Evolutionary conservation across 2,888 invertebrate genomes (phyloP).

Genomic region (Ophraella communa): DNA sequence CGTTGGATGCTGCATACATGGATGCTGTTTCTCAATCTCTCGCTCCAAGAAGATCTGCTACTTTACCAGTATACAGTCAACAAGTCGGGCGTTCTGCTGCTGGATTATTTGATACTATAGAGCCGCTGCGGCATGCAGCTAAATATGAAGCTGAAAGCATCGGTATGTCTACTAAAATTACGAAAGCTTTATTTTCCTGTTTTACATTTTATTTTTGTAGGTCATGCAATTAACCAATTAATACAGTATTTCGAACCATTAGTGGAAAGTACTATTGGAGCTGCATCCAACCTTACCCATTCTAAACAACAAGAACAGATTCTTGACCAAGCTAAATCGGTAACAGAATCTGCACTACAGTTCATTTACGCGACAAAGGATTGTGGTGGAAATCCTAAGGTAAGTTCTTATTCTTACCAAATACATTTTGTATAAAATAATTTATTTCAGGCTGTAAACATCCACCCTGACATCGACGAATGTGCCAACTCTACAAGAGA

Average conservation of each 20-base stretch:
- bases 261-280: slow-evolving; percentile 83
- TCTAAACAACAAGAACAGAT: slow-evolving; percentile 85
- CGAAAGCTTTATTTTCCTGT: neutral
- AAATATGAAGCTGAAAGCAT: slow-evolving; percentile 91
- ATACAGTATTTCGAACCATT: slow-evolving; percentile 85
- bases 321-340: slow-evolving; percentile 92
- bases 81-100: slow-evolving; percentile 69
- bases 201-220: slow-evolving; percentile 9
- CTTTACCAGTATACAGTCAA: slow-evolving; percentile 62
- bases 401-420: slow-evolving; percentile 48
- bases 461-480: slow-evolving; percentile 86
- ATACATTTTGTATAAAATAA: neutral
- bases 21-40: slow-evolving; percentile 71
- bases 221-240: slow-evolving; percentile 82
- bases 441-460: slow-evolving; percentile 69
- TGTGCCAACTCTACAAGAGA: slow-evolving; percentile 77
- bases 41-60: slow-evolving; percentile 51
- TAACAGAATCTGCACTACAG: slow-evolving; percentile 90
- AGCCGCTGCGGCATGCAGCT: slow-evolving; percentile 84
- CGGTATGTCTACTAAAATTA: slow-evolving; percentile 55
- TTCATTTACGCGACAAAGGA: slow-evolving; percentile 85
- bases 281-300: slow-evolving; percentile 87
- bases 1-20: slow-evolving; percentile 86
- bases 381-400: slow-evolving; percentile 91
- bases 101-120: slow-evolving; percentile 84